Conservation (phyloP, 2,888 invertebrate genomes). For the Digitonthophagus gazella region DNA sequence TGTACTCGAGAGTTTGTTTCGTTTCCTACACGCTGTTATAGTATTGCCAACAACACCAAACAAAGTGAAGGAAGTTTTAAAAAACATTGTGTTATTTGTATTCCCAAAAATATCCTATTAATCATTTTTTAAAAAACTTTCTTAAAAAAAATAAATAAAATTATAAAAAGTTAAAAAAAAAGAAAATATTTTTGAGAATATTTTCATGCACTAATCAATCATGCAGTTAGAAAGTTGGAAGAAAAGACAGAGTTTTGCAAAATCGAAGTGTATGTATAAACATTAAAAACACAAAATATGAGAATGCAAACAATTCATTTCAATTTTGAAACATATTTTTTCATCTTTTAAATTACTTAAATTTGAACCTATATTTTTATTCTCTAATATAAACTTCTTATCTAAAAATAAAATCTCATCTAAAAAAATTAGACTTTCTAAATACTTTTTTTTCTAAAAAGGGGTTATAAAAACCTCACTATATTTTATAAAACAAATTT, state of each 20-base stretch:
- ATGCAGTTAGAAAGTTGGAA: conserved; percentile 45
- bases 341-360: no score
- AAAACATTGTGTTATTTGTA: conserved; percentile 8
- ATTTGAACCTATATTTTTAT: no score
- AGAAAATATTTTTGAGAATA: conserved; percentile 25
- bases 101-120: conserved; percentile 26
- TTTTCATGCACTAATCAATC: conserved; percentile 39
- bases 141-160: background rate
- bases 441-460: no score
- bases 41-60: conserved; percentile 39
- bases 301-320: background rate
- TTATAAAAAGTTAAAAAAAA: background rate
- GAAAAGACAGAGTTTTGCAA: conserved; percentile 44
- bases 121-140: background rate
- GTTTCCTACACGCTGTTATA: conserved; percentile 36
- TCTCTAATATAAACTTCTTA: no score
- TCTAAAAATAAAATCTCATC: no score
- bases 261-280: conserved; percentile 40
- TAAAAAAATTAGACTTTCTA: no score
- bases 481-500: background rate
- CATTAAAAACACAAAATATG: conserved; percentile 41
- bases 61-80: conserved; percentile 34
- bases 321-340: no score
- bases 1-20: background rate
- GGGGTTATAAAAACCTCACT: no score